A percentile compares a stretch with the other conserved stretches of the same genome.
Evolutionary conservation across 1,140 invertebrate genomes (phyloP).

Genomic region (Spodoptera frugiperda): DNA sequence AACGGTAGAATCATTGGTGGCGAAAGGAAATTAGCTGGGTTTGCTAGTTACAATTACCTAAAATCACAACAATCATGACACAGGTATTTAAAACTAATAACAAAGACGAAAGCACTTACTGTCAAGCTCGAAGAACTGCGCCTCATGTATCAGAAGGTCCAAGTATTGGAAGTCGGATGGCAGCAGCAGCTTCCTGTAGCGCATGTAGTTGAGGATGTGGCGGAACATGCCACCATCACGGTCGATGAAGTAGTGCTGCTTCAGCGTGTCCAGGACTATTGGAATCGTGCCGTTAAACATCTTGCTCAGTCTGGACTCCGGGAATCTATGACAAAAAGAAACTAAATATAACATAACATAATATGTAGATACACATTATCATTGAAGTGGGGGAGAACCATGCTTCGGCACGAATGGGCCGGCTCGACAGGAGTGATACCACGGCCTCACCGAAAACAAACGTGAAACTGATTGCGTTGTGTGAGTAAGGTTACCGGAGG

Average conservation of each 20-base stretch:
- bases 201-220: slow-evolving; percentile 98
- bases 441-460: no score
- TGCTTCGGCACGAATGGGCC: no score
- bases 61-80: neutral
- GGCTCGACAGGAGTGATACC: no score
- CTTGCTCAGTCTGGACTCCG: slow-evolving; percentile 96
- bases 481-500: no score
- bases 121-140: slow-evolving; percentile 95
- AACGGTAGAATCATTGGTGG: no score
- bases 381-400: no score
- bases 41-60: no score
- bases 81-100: neutral
- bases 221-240: slow-evolving; percentile 98
- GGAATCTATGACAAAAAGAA: slow-evolving; percentile 90
- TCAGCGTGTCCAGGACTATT: slow-evolving; percentile 97
- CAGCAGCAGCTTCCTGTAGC: slow-evolving; percentile 94
- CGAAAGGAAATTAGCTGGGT: no score
- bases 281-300: slow-evolving; percentile 99
- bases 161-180: slow-evolving; percentile 95
- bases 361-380: neutral
- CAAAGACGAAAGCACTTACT: slow-evolving; percentile 87
- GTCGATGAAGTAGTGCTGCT: slow-evolving; percentile 99
- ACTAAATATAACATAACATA: neutral
- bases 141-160: slow-evolving; percentile 97
- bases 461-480: no score